phyloP scores from a whole-genome alignment of 1,140 invertebrate species.

The Capitella teleta region DNA sequence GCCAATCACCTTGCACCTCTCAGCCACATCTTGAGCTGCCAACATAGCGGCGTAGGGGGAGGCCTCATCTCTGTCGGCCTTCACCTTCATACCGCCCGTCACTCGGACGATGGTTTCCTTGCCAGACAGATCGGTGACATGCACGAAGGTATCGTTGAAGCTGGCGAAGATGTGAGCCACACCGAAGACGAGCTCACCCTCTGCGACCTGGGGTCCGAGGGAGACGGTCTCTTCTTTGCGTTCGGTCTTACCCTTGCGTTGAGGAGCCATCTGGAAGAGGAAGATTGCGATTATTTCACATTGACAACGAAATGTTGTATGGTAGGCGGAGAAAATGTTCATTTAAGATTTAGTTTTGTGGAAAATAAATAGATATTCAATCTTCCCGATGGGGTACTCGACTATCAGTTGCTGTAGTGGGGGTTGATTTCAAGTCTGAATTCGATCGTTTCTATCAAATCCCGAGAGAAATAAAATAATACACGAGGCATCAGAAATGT shows the following conservation, averaged over 20 bases:
- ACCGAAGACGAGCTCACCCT: conserved; percentile 95
- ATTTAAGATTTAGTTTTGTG: too few species aligned
- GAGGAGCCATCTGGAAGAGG: conserved; percentile 88
- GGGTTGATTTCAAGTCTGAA: too few species aligned
- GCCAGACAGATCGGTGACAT: conserved; percentile 97
- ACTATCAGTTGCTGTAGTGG: too few species aligned
- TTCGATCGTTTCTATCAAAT: too few species aligned
- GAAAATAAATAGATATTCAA: too few species aligned
- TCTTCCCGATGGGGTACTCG: too few species aligned
- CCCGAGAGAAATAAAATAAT: too few species aligned
- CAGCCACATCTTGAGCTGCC: conserved; percentile 99
- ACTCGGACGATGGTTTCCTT: conserved; percentile 95
- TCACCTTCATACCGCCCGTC: conserved; percentile 99
- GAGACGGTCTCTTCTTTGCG: conserved; percentile 93
- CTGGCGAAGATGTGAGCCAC: conserved; percentile 99
- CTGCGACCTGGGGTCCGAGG: conserved; percentile 90
- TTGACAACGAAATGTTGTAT: too few species aligned
- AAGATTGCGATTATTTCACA: too few species aligned
- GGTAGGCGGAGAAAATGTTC: too few species aligned
- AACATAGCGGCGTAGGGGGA: conserved; percentile 99
- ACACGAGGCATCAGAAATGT: too few species aligned
- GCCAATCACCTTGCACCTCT: conserved; percentile 90
- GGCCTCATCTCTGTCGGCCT: conserved; percentile 98
- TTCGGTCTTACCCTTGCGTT: conserved; percentile 91
- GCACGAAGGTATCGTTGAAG: conserved; percentile 99